Percentiles rank a stretch among this genome's conserved stretches.
Evolutionary conservation across 2,888 invertebrate species (phyloP).

Genomic region (Patella ulyssiponensis): DNA sequence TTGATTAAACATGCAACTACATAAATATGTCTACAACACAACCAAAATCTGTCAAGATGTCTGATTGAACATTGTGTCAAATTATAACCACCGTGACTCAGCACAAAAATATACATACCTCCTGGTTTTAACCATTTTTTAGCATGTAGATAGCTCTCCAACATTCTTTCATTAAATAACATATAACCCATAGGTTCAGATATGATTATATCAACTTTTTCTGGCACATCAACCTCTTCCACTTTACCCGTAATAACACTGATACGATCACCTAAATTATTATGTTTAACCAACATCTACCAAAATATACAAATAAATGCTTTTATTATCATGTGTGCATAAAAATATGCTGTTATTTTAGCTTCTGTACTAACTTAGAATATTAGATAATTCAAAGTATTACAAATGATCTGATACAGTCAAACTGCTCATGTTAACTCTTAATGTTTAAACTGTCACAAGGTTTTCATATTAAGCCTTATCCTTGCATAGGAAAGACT

Average conservation of each 20-base stretch:
- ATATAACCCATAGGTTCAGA: conserved; percentile 99
- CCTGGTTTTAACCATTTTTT: conserved; percentile 93
- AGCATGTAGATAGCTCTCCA: conserved; percentile 98
- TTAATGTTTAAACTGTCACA: too few relatives aligned
- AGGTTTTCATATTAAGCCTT: too few relatives aligned
- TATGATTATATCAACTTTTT: conserved; percentile 95
- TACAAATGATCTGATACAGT: background rate
- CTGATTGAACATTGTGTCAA: too few relatives aligned
- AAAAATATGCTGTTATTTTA: too few relatives aligned
- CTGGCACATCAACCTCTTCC: conserved; percentile 96
- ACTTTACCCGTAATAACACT: conserved; percentile 97
- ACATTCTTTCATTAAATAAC: conserved; percentile 98
- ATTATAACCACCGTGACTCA: too few relatives aligned
- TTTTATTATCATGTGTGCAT: background rate
- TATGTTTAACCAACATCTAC: conserved; percentile 87
- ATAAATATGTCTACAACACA: too few relatives aligned
- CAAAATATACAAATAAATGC: conserved; percentile 34
- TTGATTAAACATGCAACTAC: too few relatives aligned
- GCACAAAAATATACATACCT: conserved; percentile 67
- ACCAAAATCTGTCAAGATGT: too few relatives aligned
- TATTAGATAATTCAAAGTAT: background rate
- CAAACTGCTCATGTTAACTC: too few relatives aligned
- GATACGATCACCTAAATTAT: conserved; percentile 89
- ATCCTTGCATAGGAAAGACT: too few relatives aligned
- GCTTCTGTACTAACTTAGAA: background rate